phyloP scores from a whole-genome alignment of 2,797 vertebrate genomes.

The Botia almorhae region DNA sequence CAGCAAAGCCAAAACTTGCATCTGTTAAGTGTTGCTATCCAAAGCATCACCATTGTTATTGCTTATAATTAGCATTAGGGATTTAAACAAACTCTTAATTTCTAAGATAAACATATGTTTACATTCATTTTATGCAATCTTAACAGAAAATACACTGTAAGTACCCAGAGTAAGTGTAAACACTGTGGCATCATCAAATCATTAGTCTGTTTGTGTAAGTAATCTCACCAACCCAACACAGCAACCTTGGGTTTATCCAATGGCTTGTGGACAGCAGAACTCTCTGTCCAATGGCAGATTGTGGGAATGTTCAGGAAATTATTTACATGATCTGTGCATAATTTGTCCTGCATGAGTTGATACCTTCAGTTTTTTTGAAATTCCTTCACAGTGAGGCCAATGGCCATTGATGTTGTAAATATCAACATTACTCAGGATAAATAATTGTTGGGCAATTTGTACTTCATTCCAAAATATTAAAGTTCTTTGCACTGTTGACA shows the following conservation, averaged over 20 bases:
- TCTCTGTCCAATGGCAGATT: background rate
- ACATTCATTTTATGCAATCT: no score
- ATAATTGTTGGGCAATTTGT: background rate
- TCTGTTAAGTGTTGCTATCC: background rate
- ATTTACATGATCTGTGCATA: background rate
- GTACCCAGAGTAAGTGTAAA: no score
- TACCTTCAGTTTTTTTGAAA: no score
- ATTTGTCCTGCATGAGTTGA: background rate
- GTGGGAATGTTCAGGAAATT: background rate
- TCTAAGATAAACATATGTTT: no score
- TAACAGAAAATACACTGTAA: no score
- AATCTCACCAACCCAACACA: background rate
- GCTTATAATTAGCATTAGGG: no score
- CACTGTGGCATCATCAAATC: no score
- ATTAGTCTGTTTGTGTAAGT: no score
- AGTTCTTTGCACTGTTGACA: background rate
- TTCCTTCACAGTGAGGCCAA: background rate
- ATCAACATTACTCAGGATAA: background rate
- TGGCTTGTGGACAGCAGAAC: background rate
- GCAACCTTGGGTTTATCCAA: background rate
- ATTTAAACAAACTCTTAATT: no score
- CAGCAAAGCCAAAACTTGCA: background rate
- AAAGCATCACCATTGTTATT: no score
- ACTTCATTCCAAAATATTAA: background rate
- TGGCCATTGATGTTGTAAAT: background rate